These are phyloP conservation scores for Chromoteleia sp. DNA, from an alignment of 2,888 invertebrate genomes.

Conservation along the genomic window DNA sequence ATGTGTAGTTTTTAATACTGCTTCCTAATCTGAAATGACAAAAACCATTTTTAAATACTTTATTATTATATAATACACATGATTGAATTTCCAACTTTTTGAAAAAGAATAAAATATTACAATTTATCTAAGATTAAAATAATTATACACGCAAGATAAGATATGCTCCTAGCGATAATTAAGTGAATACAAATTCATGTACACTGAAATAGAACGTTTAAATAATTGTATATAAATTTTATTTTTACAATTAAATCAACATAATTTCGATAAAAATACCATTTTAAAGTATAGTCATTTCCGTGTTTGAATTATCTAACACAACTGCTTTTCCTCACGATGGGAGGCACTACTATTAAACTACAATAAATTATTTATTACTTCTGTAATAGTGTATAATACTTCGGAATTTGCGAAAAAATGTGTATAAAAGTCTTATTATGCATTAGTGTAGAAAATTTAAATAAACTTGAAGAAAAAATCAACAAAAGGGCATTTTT, in stretches of 20 bases:
- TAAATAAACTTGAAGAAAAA: too few species aligned
- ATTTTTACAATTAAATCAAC: conserved; percentile 7
- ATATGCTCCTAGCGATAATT: conserved; percentile 7
- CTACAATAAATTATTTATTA: conserved; percentile 26
- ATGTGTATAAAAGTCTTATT: too few species aligned
- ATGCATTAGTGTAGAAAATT: too few species aligned
- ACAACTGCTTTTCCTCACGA: conserved; percentile 24
- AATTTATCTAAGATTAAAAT: conserved; percentile 27
- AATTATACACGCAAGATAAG: conserved; percentile 26
- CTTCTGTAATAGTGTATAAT: too few species aligned
- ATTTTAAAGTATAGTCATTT: conserved; percentile 1
- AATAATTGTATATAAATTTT: neutral
- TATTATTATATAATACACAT: neutral
- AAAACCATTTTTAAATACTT: too few species aligned
- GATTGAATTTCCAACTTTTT: neutral
- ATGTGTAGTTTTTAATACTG: too few species aligned
- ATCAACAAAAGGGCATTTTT: too few species aligned
- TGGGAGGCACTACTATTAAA: neutral
- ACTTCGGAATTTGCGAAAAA: too few species aligned
- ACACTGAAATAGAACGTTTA: neutral
- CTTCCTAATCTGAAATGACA: too few species aligned
- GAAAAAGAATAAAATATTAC: conserved; percentile 4
- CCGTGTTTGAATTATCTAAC: conserved; percentile 30
- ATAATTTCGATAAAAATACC: too few species aligned
- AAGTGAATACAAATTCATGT: neutral